phyloP scores from a whole-genome alignment of 2,888 invertebrate genomes.

The Neoitamus cyanurus region DNA sequence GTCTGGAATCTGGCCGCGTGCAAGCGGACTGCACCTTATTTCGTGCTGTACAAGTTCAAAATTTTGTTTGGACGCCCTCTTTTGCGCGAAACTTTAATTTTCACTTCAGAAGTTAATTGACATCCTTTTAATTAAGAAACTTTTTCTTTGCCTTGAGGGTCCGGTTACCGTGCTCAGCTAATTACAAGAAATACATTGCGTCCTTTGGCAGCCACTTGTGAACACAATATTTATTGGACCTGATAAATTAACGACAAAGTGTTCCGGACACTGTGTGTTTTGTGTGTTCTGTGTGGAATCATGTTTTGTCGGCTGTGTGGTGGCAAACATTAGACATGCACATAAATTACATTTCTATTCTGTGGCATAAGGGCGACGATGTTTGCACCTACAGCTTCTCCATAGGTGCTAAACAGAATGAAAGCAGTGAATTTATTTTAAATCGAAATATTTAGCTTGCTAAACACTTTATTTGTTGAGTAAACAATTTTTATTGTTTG shows the following conservation, averaged over 20 bases:
- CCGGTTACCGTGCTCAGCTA: neutral
- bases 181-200: neutral
- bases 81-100: neutral
- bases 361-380: too few relatives aligned
- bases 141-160: neutral
- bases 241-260: neutral
- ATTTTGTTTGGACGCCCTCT: neutral
- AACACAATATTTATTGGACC: neutral
- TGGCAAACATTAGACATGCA: too few relatives aligned
- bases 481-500: too few relatives aligned
- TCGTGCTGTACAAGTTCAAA: neutral
- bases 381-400: too few relatives aligned
- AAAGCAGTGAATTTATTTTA: too few relatives aligned
- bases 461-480: too few relatives aligned
- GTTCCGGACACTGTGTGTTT: too few relatives aligned
- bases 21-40: neutral
- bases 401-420: too few relatives aligned
- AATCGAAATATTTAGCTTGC: too few relatives aligned
- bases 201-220: neutral
- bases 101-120: neutral
- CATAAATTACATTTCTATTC: too few relatives aligned
- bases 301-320: too few relatives aligned
- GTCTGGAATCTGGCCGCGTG: neutral
- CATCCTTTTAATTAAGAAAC: slow-evolving; percentile 1
- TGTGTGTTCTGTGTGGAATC: too few relatives aligned